Evolutionary conservation across 2,113 vertebrate species (phyloP), one percentile per base, ranked within the genome.

Genomic region (Protobothrops mucrosquamatus): DNA sequence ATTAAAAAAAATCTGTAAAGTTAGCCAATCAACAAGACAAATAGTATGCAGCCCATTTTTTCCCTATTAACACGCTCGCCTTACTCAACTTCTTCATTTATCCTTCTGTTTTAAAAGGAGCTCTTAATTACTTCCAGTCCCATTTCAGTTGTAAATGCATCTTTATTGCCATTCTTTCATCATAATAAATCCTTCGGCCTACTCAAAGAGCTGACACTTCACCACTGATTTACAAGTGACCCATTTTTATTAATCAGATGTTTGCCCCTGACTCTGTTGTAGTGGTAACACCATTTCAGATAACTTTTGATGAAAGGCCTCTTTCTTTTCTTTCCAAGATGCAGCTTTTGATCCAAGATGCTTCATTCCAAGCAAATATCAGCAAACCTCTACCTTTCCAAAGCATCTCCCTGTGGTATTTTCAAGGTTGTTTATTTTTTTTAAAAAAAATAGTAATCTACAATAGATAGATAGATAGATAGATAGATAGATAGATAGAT

Each of bases 151-250:
- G 96, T 97, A 97, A 98, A 98, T 96, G 94, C 81, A 92, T 95
- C 94, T 97, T 98, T 98, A 98, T 95, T 97, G 94, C 95, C 94
- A 94, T 96, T 97, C 95, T 97, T 97, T 97, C 97, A 97, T 97
- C 95, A 97, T 93, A 97, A 96, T 98, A 98, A 98, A 96, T 98
- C 96, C 95, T 97, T 89, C 64, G 95, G 92, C 93, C 94, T 96
- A 95, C 97, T 98, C 96, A 97, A 96, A 94, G 90, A 96, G 94
- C 92, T 95, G 95, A 95, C 95, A 96, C 92, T 94, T 97, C 94
- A 93, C 88, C 91, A 95, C 95, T 97, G 97, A 97, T 97, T 98
- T 98, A 97, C 95, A 97, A 96, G 95, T 96, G 96, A 98, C 94
- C 95, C 92, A 96, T 95, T 97, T 97, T 98, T 97, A 97, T 97